phyloP scores from a whole-genome alignment of 2,113 vertebrate species.

The Puffinus mauretanicus region DNA sequence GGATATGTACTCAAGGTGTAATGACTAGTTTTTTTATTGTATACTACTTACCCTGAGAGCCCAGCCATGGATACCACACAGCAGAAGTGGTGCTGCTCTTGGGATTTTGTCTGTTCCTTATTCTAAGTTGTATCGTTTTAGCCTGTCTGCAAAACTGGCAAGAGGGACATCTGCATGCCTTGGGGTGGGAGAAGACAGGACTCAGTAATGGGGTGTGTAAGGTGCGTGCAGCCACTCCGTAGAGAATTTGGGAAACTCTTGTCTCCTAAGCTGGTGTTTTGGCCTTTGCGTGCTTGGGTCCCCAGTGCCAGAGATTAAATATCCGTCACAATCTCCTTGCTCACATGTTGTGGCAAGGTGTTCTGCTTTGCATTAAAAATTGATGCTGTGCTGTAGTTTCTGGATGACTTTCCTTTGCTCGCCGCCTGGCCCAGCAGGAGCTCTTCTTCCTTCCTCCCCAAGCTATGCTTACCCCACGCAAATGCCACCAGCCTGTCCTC shows the following conservation, averaged over 20 bases:
- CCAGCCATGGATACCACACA: not conserved
- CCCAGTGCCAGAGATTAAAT: not conserved
- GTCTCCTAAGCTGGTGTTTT: not conserved
- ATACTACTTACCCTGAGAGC: not conserved
- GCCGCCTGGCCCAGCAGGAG: fast-evolving
- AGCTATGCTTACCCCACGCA: fast-evolving
- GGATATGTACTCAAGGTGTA: not conserved
- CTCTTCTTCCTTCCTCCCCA: not conserved
- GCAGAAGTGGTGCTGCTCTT: not conserved
- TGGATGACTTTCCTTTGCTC: not conserved
- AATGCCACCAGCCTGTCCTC: not conserved
- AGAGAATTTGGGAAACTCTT: not conserved
- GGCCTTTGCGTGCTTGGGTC: not conserved
- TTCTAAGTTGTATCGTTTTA: not conserved
- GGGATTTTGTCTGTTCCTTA: not conserved
- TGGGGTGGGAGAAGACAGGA: not conserved
- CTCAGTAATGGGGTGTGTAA: not conserved
- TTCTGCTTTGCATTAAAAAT: conserved; percentile 43
- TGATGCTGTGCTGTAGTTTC: conserved; percentile 23
- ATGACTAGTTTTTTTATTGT: not conserved
- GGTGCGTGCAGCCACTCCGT: fast-evolving
- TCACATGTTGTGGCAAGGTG: not conserved
- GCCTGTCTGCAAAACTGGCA: not conserved
- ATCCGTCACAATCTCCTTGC: not conserved
- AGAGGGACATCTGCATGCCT: not conserved